These are phyloP conservation scores for Margaritifera margaritifera DNA, from an alignment of 2,888 invertebrate genomes.

Conservation along the genomic window DNA sequence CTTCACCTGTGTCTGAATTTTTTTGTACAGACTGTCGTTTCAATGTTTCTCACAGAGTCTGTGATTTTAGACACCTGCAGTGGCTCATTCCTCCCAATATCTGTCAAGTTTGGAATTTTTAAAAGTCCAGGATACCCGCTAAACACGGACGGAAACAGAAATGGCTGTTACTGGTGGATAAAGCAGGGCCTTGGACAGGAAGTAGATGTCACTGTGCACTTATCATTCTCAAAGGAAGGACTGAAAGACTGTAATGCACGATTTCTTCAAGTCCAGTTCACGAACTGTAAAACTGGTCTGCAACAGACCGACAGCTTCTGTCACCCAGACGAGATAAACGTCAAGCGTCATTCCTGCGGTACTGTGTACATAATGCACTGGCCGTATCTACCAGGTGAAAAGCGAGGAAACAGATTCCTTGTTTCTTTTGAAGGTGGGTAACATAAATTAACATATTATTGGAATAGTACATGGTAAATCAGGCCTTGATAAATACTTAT, in stretches of 20 bases:
- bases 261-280: slow-evolving; percentile 43
- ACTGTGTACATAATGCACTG: slow-evolving; percentile 38
- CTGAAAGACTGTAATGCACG: slow-evolving; percentile 30
- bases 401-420: slow-evolving; percentile 44
- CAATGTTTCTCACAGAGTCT: slow-evolving; percentile 11
- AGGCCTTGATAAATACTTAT: no score
- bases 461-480: no score
- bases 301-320: slow-evolving; percentile 38
- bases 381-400: slow-evolving; percentile 32
- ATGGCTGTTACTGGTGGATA: slow-evolving; percentile 46
- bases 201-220: slow-evolving; percentile 37
- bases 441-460: no score
- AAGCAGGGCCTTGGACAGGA: slow-evolving; percentile 21
- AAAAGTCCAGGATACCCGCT: slow-evolving; percentile 42
- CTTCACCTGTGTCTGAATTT: no score
- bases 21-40: no score
- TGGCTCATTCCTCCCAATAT: slow-evolving; percentile 27
- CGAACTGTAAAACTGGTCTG: slow-evolving; percentile 24
- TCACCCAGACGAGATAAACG: slow-evolving; percentile 33
- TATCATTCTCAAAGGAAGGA: slow-evolving; percentile 38
- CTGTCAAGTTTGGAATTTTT: slow-evolving; percentile 40
- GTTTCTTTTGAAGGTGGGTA: slow-evolving; percentile 46
- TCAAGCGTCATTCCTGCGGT: slow-evolving; percentile 42
- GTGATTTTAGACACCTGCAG: slow-evolving; percentile 31
- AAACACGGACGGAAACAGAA: slow-evolving; percentile 37